Evolutionary conservation across 64 coral and sea anemone genomes (phyloP).

Genomic region (Exaiptasia diaphana): DNA sequence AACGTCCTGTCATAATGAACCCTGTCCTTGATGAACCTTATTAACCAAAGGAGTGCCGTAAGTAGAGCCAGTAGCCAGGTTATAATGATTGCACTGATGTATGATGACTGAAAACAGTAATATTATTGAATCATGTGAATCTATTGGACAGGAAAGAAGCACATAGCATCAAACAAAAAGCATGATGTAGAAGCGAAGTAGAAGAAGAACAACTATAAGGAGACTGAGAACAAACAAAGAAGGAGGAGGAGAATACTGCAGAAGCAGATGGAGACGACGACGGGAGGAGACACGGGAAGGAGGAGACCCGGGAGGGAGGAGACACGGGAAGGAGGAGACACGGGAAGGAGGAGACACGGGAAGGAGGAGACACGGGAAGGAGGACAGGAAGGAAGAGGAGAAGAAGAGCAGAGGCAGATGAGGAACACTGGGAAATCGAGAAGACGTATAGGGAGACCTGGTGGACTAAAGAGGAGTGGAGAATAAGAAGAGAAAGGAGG

Average conservation of each 20-base stretch:
- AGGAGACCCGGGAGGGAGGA: too few relatives aligned
- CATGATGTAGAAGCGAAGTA: background rate
- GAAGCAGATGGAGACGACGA: background rate
- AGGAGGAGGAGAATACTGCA: background rate
- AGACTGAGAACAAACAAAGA: background rate
- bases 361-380: too few relatives aligned
- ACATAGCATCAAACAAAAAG: background rate
- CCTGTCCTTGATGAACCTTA: background rate
- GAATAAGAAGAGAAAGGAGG: too few relatives aligned
- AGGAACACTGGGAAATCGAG: too few relatives aligned
- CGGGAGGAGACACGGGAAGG: too few relatives aligned
- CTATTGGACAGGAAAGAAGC: background rate
- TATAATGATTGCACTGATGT: background rate
- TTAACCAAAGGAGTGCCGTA: background rate
- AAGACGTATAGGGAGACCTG: too few relatives aligned
- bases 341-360: too few relatives aligned
- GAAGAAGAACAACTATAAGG: background rate
- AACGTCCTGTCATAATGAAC: background rate
- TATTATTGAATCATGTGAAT: background rate
- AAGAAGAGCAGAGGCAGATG: too few relatives aligned
- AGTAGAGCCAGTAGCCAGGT: slow-evolving; percentile 13
- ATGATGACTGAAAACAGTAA: background rate
- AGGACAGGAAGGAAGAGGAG: too few relatives aligned
- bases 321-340: too few relatives aligned
- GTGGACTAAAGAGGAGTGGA: too few relatives aligned